Percentiles rank a stretch among this genome's conserved stretches.
These are phyloP conservation scores for roundworm (Caenorhabditis elegans) DNA, from an alignment of 1,140 invertebrate species.

Conservation along the genomic window DNA sequence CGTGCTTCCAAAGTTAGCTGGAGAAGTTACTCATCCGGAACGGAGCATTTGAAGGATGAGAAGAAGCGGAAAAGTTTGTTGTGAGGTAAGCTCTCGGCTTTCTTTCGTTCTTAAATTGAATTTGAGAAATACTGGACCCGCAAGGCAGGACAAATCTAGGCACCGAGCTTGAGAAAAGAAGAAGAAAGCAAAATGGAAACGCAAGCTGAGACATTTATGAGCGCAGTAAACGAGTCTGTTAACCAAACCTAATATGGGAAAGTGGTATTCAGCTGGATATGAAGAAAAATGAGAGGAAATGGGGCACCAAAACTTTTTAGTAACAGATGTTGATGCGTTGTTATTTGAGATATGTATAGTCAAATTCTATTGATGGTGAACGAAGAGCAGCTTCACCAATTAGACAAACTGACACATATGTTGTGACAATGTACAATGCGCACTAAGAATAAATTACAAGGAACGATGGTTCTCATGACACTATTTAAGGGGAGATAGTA, in stretches of 20 bases:
- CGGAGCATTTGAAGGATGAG: background rate
- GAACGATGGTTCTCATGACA: background rate
- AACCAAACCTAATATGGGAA: conserved; percentile 11
- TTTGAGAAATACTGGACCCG: background rate
- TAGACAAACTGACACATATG: conserved; percentile 33
- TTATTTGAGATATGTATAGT: conserved; percentile 4
- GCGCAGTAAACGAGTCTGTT: background rate
- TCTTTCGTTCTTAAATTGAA: conserved; percentile 4
- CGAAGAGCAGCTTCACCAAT: conserved; percentile 27
- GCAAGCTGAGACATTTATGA: conserved; percentile 8
- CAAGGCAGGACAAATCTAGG: background rate
- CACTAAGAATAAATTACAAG: conserved; percentile 11
- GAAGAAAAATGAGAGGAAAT: background rate
- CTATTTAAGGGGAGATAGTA: background rate
- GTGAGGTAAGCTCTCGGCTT: background rate
- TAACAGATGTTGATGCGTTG: conserved; percentile 27
- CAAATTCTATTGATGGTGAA: conserved; percentile 19
- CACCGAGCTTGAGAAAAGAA: background rate
- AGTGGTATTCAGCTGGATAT: background rate
- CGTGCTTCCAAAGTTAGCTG: background rate
- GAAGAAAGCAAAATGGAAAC: background rate
- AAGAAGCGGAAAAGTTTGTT: background rate
- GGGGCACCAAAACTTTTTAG: background rate
- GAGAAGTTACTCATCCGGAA: conserved; percentile 20
- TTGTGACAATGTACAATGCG: conserved; percentile 21